Base-by-base conservation (phyloP, 2,797 vertebrate species). In the Pseudochirops cupreus region DNA sequence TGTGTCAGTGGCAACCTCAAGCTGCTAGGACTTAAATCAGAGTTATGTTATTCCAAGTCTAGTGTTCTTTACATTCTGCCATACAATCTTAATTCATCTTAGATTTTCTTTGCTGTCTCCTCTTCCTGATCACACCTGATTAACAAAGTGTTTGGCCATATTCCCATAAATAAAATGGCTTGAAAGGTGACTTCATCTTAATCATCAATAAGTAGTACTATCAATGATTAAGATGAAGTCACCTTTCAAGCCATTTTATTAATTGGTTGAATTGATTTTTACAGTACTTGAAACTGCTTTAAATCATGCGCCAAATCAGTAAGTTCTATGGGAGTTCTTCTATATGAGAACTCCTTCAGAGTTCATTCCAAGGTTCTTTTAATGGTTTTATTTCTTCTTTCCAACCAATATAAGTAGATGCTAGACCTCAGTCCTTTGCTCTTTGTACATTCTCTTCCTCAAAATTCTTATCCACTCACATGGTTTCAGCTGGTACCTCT, bases 231-330 rank as follows among this genome's bases (percentile, higher is more conserved):
- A 96, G 97, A 98, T 96, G 93, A 98, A 96, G 96, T 97, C 96
- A 97, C 95, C 97, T 98, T 97, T 93, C 95, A 95, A 92, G 93
- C 93, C 96, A 98, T 97, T 98, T 97, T 97, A 96, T 94, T 98
- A 98, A 98, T 98, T 97, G 97, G 97, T 97, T 97, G 95, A 97
- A 98, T 98, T 6, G 97, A 97, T 98, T 97, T 97, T 97, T 95
- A 94, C 90, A 94, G 87, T 91, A 39, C 93, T 94, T 92, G 92
- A 93, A 67, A 82, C 91, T 39, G 39, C 1, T 39, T 74, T 39
- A 94, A 94, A 92, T 91, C 90, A 28, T 33, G 28, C 16, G 21
- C 95, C 93, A 97, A 95, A 89, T 50, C 93, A 54, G 14, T 62
- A 28, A 93, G 94, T 52, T 54, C 46, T 46, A 29, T 92, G 94